Evolutionary conservation across 2,888 invertebrate species (phyloP).

Genomic region (Morpho helenor): DNA sequence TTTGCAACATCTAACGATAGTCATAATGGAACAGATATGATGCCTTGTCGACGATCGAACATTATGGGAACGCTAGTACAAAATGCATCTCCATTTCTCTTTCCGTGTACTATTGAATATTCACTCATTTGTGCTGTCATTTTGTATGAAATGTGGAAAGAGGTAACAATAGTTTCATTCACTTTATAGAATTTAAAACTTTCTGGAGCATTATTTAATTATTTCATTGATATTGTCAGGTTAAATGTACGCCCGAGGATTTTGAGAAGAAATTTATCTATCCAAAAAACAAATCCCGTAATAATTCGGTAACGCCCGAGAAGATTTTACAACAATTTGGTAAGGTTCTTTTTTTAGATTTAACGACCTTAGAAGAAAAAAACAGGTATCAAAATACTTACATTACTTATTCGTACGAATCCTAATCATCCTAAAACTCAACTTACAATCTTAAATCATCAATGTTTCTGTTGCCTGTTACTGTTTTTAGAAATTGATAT

Average conservation of each 20-base stretch:
- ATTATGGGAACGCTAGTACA: conserved; percentile 86
- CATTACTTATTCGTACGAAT: too few species aligned
- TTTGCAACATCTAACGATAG: conserved; percentile 31
- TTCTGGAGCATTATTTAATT: not conserved
- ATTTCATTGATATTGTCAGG: conserved; percentile 42
- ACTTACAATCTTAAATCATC: not conserved
- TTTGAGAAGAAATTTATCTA: conserved; percentile 63
- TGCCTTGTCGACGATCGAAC: conserved; percentile 79
- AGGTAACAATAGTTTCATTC: conserved; percentile 64
- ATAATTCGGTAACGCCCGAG: conserved; percentile 72
- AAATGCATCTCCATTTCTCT: conserved; percentile 88
- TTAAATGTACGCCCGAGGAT: conserved; percentile 70
- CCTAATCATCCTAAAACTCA: too few species aligned
- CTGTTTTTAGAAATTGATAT: too few species aligned
- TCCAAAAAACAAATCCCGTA: conserved; percentile 62
- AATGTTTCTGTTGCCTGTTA: not conserved
- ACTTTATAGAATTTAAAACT: not conserved
- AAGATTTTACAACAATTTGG: conserved; percentile 75
- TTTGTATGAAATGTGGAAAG: conserved; percentile 95
- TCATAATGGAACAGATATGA: conserved; percentile 37
- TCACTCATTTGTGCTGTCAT: conserved; percentile 94
- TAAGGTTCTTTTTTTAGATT: conserved; percentile 30
- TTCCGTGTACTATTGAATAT: conserved; percentile 94
- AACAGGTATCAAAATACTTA: too few species aligned
- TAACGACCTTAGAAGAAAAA: too few species aligned